Conservation (phyloP, 2,113 vertebrate genomes). For the Caretta caretta region DNA sequence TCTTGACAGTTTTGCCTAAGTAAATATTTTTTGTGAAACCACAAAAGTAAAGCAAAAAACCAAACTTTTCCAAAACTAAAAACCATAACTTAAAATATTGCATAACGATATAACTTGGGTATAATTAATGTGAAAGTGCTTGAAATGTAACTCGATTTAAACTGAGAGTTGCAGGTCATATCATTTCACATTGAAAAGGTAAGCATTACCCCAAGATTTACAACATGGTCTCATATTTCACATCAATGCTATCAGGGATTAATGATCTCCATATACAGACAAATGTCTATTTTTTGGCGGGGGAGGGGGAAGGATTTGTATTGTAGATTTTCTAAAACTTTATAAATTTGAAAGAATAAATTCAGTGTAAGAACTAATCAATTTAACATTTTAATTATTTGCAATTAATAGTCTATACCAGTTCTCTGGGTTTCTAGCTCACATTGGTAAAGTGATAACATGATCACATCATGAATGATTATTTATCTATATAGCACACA, state of each 20-base stretch:
- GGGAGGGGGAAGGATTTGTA: background rate
- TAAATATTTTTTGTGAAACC: background rate
- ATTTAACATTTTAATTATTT: background rate
- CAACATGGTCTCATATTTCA: background rate
- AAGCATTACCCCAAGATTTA: background rate
- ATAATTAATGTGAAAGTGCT: background rate
- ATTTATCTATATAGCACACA: too few relatives aligned
- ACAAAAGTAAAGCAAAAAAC: background rate
- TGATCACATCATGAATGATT: too few relatives aligned
- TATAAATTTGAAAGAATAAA: background rate
- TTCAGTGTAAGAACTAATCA: background rate
- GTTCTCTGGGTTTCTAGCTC: too few relatives aligned
- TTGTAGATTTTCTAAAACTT: background rate
- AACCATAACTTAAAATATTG: background rate
- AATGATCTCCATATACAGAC: fast-evolving
- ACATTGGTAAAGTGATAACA: too few relatives aligned
- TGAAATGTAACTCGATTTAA: background rate
- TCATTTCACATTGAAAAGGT: background rate
- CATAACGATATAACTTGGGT: background rate
- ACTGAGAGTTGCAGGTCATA: background rate
- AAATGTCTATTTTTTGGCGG: background rate
- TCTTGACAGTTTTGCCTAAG: background rate
- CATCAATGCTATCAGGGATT: background rate
- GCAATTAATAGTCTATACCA: too few relatives aligned
- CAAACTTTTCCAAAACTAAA: background rate